Evolutionary conservation across 37 sponge, comb jelly and placozoan species (phyloP), one percentile per base, ranked within the genome.

Genomic region (Mnemiopsis leidyi): DNA sequence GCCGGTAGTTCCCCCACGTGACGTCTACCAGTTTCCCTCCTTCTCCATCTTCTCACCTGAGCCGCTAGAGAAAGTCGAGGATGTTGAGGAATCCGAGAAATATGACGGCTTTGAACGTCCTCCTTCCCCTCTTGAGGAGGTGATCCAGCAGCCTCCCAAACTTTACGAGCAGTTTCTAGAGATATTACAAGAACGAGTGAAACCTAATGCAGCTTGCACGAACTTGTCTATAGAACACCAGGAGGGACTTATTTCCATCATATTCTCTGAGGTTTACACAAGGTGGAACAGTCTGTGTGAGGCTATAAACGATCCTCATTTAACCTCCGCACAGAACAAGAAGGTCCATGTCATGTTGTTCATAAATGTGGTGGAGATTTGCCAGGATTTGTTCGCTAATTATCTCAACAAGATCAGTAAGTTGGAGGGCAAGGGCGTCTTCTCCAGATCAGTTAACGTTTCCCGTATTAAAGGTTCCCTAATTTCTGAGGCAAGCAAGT

Each of bases 41-140:
- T 33, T 85, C 90, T 39, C 48, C 90, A 85, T 85, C 90, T 85
- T 85, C 90, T 85, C 90, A 2, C 90, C 90, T 16, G 90, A 85
- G 36, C 90, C 90, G 1, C 36, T 33, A 5, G 90, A 85, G 30
- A 33, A 85, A 16, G n/a, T 85, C 3, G 90, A 85, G 0, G 90
- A 85, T 35, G 90, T 38, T 39, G 90, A 85, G 33, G 90, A 85
- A 39, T 23, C 5, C 0, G 90, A 85, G 26, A 85, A 85, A 40
- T 29, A 24, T 1, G 90, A 85, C 61, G 30, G 20, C 1, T 85
- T 85, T 61, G 90, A 85, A 29, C 39, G 90, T 1, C 90, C 90
- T 9, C 90, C 90, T 29, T 85, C 90, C 3, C 90, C 90, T 9
- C 90, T 85, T 29, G 61, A 85, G 40, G 90, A 85, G 48, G 90